These are phyloP conservation scores for Drymonia ruficornis DNA, from an alignment of 2,888 invertebrate species.

Conservation along the genomic window DNA sequence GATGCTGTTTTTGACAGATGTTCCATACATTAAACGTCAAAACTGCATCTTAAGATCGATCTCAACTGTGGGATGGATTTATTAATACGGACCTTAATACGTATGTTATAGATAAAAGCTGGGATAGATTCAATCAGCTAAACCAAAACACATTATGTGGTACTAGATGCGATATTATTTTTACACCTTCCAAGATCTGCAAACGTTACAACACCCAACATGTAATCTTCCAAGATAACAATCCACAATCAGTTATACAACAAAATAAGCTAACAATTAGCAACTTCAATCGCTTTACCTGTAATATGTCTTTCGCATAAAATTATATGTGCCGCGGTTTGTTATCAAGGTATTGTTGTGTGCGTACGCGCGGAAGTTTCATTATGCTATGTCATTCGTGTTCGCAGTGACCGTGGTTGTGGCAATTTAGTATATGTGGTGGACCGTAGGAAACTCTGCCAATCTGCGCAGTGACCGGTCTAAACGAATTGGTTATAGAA, in stretches of 20 bases:
- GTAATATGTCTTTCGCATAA: constrained; percentile 35
- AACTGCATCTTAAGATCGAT: too few species aligned
- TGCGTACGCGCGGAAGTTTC: constrained; percentile 55
- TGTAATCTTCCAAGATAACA: not conserved
- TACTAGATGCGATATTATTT: too few species aligned
- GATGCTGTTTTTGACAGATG: too few species aligned
- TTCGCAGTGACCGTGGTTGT: constrained; percentile 31
- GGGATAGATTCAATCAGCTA: too few species aligned
- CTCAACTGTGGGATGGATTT: too few species aligned
- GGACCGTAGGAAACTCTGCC: constrained; percentile 39
- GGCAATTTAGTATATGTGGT: constrained; percentile 32
- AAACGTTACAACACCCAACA: too few species aligned
- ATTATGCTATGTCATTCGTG: constrained; percentile 60
- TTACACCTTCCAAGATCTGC: too few species aligned
- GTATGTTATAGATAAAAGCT: too few species aligned
- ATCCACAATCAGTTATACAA: not conserved
- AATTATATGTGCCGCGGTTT: constrained; percentile 46
- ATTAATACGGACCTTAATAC: too few species aligned
- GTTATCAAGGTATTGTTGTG: constrained; percentile 54
- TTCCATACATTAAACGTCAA: too few species aligned
- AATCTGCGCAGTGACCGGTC: constrained; percentile 27
- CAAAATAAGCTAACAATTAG: constrained; percentile 10
- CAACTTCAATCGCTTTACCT: constrained; percentile 19
- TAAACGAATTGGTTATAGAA: constrained; percentile 30
- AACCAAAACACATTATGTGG: too few species aligned